Evolutionary conservation across 1,140 invertebrate genomes (phyloP).

Genomic region (Scaptomyza graminum): DNA sequence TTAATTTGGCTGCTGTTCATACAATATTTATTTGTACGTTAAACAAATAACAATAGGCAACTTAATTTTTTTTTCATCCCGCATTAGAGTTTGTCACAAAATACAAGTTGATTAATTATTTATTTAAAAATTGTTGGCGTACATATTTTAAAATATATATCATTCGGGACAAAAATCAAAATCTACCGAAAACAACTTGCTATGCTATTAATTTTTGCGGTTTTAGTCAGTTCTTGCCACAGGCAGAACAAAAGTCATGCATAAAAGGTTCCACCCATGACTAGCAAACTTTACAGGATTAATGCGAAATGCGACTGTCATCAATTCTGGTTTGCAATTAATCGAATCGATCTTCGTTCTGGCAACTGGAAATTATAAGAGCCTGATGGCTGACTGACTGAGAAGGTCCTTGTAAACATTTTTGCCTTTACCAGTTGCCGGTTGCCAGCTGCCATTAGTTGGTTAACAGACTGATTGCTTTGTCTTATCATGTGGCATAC

Average conservation of each 20-base stretch:
- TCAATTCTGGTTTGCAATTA: slow-evolving; percentile 16
- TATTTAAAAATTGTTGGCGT: no score
- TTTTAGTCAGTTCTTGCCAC: no score
- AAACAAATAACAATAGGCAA: neutral
- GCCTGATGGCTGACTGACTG: neutral
- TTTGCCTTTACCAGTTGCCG: slow-evolving; percentile 19
- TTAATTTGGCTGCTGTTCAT: slow-evolving; percentile 4
- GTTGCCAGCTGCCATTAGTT: slow-evolving; percentile 57
- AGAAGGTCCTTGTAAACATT: slow-evolving; percentile 6
- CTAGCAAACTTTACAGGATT: neutral
- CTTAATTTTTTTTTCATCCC: no score
- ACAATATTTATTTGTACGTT: neutral
- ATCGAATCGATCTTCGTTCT: slow-evolving; percentile 57
- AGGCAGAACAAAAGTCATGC: no score
- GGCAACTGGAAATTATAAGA: slow-evolving; percentile 29
- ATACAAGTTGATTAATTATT: no score
- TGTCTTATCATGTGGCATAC: slow-evolving; percentile 67
- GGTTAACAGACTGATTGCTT: slow-evolving; percentile 75
- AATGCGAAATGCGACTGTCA: slow-evolving; percentile 5
- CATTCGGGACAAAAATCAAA: no score
- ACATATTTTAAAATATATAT: no score
- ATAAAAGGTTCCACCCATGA: no score
- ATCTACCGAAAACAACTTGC: no score
- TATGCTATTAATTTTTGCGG: no score
- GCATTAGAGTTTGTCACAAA: no score